Percentiles rank a stretch among this genome's conserved stretches.
phyloP scores from a whole-genome alignment of 2,888 invertebrate species.

The Frankliniella intonsa region DNA sequence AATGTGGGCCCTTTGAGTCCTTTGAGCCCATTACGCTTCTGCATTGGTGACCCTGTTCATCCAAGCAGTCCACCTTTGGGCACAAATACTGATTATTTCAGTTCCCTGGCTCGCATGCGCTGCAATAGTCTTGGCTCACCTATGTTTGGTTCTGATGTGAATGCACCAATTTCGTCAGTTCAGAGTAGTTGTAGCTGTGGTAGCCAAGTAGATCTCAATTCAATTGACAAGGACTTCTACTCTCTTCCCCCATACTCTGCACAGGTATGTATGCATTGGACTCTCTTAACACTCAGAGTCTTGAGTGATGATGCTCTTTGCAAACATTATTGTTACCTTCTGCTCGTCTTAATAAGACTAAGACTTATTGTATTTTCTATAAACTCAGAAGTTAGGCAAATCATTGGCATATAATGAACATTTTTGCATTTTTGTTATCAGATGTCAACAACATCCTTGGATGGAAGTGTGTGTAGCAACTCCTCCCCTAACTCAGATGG shows the following conservation, averaged over 20 bases:
- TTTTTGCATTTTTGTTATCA: neutral
- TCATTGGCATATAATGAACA: too few relatives aligned
- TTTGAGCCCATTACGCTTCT: neutral
- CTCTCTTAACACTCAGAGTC: neutral
- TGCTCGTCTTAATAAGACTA: neutral
- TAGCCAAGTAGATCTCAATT: constrained; percentile 16
- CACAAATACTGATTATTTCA: neutral
- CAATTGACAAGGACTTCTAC: neutral
- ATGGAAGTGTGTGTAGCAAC: constrained; percentile 40
- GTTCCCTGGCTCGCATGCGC: constrained; percentile 12
- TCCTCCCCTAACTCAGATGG: constrained; percentile 50
- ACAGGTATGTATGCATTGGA: neutral
- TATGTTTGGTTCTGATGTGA: neutral
- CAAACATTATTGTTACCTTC: neutral
- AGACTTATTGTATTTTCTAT: neutral
- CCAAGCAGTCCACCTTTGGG: constrained; percentile 7
- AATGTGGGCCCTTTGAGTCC: neutral
- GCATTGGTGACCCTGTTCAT: constrained; percentile 18
- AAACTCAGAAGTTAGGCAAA: too few relatives aligned
- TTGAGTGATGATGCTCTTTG: neutral
- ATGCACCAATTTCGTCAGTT: constrained; percentile 3
- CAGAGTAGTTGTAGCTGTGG: constrained; percentile 22
- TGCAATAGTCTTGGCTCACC: constrained; percentile 17
- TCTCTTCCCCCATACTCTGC: neutral
- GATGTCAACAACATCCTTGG: neutral